Base-by-base conservation (phyloP, 2,797 vertebrate genomes). In the Neostethus bicornis region DNA sequence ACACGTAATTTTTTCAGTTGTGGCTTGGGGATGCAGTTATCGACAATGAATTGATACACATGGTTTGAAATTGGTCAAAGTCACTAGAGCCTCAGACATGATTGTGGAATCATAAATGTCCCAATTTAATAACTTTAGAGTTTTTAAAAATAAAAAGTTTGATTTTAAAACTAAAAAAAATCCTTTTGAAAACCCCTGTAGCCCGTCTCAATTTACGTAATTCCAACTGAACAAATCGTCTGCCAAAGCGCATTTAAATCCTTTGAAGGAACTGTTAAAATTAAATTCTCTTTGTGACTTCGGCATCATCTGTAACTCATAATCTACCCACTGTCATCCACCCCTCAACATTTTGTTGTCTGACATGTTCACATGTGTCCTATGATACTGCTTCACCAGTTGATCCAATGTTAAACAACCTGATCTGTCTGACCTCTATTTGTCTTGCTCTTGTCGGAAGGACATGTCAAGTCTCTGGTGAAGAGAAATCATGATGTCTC, bases 281-380 rank as follows among this genome's bases (percentile, higher is more conserved):
- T 45, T 42, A 63, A 66, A 32, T 73, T 61, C 26, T 62, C 39
- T 7, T 0, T 8, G 35, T 83, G 61, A 86, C 72, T 71, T 44
- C 52, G 12, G 59, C 51, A 56, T 85, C 75, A 80, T 85, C 83
- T 84, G 75, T 74, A 79, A 78, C 70, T 83, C 80, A 86, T 85
- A 63, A 11, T 29, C 88, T 78, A 83, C 73, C 55, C 50, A 75
- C 51, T 41, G 46, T 63, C 53, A 58, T 37, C 23, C 23, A 56
- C 63, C 44, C 28, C 23, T 51, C 49, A 75, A 67, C 75, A 7
- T 17, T 65, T 64, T 78, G 73, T 77, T 68, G 53, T 87, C 79
- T 77, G 63, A 67, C 66, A 70, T 64, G 69, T 68, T 77, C 67
- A 45, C 74, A 87, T 87, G 86, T 85, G 85, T 87, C 85, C 84